Base-by-base conservation (phyloP, 2,888 invertebrate genomes). In the Plutella xylostella region DNA sequence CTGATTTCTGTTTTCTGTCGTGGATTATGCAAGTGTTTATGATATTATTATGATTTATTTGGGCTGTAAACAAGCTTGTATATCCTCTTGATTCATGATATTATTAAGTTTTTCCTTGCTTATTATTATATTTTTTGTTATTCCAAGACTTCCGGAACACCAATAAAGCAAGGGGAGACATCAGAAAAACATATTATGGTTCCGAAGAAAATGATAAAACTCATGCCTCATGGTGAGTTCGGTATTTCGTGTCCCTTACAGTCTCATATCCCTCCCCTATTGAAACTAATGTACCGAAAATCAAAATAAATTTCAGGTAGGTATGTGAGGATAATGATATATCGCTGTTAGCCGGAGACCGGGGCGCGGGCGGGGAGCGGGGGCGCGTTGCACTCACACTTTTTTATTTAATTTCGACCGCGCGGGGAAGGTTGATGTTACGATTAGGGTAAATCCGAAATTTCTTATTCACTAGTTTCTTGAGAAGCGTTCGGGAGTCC, bases 401-500 rank as follows among this genome's bases (percentile, higher is more conserved):
- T 5, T 25, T 7, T 25, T 25, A 25, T 25, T 25, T 25, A 25
- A 11, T 11, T 11, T 7, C 25, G 6, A 5, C 9, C 25, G 11
- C 25, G 11, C 5, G 25, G 5, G 11, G 11, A 25, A 25, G 11
- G 11, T 7, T 7, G 5, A 11, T 11, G 25, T 25, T 25, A 25
- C 19, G 19, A 4, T 37, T 20, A 37, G 19, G 20, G 19, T 22
- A 22, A 71, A 72, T 72, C 62, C 69, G 65, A 64, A 72, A 76
- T 75, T 76, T 72, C 78, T 77, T 75, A 80, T 79, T 80, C 77
- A 76, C 76, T 77, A 76, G 76, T 77, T 80, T 77, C 77, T 75
- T 71, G 68, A 72, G 74, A 77, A 76, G 78, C 79, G 79, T 79
- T 79, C 73, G 77, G 77, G 72, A 77, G 80, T 80, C 46, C 71